phyloP scores from a whole-genome alignment of 1,140 invertebrate species.

The Meloidogyne chitwoodi region DNA sequence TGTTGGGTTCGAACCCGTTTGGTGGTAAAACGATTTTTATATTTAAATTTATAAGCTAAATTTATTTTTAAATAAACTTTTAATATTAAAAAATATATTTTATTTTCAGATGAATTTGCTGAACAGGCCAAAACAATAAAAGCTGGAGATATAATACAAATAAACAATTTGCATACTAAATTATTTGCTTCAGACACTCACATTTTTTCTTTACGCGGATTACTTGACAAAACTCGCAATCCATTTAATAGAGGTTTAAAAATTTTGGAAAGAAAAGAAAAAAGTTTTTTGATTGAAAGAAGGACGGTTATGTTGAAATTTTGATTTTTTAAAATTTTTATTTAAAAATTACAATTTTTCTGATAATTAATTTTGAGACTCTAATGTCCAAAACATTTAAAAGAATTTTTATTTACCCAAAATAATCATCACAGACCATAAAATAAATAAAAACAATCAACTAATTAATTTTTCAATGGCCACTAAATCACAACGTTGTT shows the following conservation, averaged over 20 bases:
- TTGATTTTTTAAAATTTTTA: too few relatives aligned
- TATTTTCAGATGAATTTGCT: not conserved
- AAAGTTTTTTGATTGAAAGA: not conserved
- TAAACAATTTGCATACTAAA: not conserved
- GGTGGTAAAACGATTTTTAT: too few relatives aligned
- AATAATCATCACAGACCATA: not conserved
- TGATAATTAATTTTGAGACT: too few relatives aligned
- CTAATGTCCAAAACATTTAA: too few relatives aligned
- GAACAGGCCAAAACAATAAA: not conserved
- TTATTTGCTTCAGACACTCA: not conserved
- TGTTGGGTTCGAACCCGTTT: too few relatives aligned
- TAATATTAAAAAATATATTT: not conserved
- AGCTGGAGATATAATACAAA: not conserved
- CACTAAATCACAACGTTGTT: conserved; percentile 42
- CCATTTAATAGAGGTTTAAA: not conserved
- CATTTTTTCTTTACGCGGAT: not conserved
- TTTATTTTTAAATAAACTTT: not conserved
- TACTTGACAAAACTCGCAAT: not conserved
- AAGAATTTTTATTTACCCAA: too few relatives aligned
- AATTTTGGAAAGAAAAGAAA: not conserved
- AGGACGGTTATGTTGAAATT: not conserved
- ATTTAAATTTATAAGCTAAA: too few relatives aligned
- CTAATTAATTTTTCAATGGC: conserved; percentile 16
- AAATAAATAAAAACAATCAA: not conserved
- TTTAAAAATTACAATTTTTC: too few relatives aligned